Base-by-base conservation (phyloP, 2,888 invertebrate species). In the Lepidocyrtoides sp. region DNA sequence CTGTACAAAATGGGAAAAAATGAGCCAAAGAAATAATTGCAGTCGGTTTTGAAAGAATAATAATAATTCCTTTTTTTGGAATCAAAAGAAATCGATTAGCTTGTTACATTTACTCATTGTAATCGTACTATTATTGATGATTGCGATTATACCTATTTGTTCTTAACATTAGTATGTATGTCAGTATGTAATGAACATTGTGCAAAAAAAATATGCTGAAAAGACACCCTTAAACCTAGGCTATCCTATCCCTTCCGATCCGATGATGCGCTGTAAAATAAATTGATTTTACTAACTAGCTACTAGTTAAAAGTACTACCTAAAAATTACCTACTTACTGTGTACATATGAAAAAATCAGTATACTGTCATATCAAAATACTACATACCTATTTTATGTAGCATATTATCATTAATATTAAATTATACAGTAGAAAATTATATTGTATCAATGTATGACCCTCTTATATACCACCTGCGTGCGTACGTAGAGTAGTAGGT, bases 141-240 rank as follows among this genome's bases (percentile, higher is more conserved):
- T n/a, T n/a, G n/a, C n/a, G n/a, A n/a, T n/a, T n/a, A n/a, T n/a
- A n/a, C n/a, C n/a, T n/a, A n/a, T n/a, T n/a, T n/a, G n/a, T n/a
- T n/a, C n/a, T n/a, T n/a, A n/a, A n/a, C n/a, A n/a, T n/a, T n/a
- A n/a, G n/a, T n/a, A n/a, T n/a, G n/a, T n/a, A n/a, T n/a, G n/a
- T n/a, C n/a, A 20, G 44, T 2, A 75, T n/a, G 41, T 12, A 44
- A 44, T 44, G 20, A 41, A 75, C n/a, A n/a, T n/a, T n/a, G n/a
- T n/a, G n/a, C n/a, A n/a, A n/a, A n/a, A n/a, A n/a, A n/a, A n/a
- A n/a, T n/a, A 72, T 86, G 86, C 86, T 57, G 86, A 86, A 86
- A 86, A 86, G 86, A 86, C 86, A 86, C 75, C 75, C 86, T 72
- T 29, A 69, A 54, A 81, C n/a, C n/a, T n/a, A n/a, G n/a, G n/a